Conservation (phyloP, 2,113 vertebrate genomes). For the Melanerpes formicivorus region DNA sequence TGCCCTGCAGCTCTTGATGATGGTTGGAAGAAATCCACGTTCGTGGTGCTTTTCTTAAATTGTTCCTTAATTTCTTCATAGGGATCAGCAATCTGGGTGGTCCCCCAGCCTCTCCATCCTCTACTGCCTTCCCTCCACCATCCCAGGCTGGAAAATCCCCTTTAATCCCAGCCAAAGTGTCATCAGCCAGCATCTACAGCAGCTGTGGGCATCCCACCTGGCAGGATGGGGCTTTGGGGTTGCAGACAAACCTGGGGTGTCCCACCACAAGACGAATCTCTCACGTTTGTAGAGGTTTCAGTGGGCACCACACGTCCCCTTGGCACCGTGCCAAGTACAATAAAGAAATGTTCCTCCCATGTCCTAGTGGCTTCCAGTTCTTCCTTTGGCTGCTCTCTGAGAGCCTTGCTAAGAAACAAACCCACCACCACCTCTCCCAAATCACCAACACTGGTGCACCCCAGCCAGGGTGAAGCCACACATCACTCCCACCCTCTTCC, state of each 20-base stretch:
- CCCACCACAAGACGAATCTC: not conserved
- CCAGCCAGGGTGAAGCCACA: not conserved
- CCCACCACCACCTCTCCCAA: not conserved
- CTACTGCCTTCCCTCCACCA: not conserved
- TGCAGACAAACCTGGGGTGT: not conserved
- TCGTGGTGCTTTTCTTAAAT: not conserved
- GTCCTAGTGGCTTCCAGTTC: not conserved
- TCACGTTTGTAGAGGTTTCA: accelerated
- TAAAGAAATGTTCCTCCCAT: not conserved
- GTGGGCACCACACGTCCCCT: not conserved
- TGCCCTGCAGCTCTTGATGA: not conserved
- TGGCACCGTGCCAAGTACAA: accelerated
- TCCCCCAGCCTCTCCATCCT: not conserved
- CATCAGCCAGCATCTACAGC: accelerated
- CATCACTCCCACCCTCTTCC: not conserved
- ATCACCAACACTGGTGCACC: accelerated
- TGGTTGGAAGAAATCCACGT: accelerated
- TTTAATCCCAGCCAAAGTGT: not conserved
- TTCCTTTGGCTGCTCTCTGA: not conserved
- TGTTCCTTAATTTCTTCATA: not conserved
- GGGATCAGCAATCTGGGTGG: not conserved
- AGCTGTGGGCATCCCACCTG: not conserved
- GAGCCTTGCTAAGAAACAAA: not conserved
- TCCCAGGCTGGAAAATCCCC: not conserved
- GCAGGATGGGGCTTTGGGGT: not conserved